Conservation (phyloP, 2,888 invertebrate genomes). For the Antheraea assamensis region DNA sequence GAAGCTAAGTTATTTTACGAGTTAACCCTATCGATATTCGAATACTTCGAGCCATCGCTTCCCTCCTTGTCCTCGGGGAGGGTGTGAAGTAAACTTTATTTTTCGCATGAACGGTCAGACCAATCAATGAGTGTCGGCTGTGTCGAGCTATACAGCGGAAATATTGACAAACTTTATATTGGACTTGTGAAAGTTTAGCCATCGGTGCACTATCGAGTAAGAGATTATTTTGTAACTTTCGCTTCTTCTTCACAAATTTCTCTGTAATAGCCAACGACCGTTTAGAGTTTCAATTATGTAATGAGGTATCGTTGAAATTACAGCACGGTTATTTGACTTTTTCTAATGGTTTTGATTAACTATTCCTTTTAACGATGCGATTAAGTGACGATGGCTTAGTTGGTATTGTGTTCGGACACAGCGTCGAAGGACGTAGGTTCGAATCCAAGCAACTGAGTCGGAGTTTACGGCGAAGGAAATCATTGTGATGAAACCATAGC, state of each 20-base stretch:
- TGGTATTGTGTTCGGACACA: too few species aligned
- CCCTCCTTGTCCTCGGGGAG: slow-evolving; percentile 29
- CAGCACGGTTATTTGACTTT: too few species aligned
- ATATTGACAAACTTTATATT: slow-evolving; percentile 76
- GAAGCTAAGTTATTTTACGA: not conserved
- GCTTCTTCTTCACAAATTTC: not conserved
- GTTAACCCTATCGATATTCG: slow-evolving; percentile 4
- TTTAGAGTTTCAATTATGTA: not conserved
- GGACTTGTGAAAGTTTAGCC: slow-evolving; percentile 42
- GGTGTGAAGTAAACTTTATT: slow-evolving; percentile 61
- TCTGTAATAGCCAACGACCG: not conserved
- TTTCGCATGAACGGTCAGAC: slow-evolving; percentile 59
- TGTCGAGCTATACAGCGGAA: slow-evolving; percentile 60
- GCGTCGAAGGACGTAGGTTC: too few species aligned
- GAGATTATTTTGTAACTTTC: slow-evolving; percentile 25
- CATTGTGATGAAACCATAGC: too few species aligned
- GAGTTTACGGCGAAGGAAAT: too few species aligned
- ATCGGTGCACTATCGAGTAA: slow-evolving; percentile 5
- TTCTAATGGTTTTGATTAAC: too few species aligned
- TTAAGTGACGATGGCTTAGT: too few species aligned
- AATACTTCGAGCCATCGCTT: slow-evolving; percentile 22
- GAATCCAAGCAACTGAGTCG: too few species aligned
- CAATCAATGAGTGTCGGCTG: slow-evolving; percentile 69
- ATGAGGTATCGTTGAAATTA: too few species aligned
- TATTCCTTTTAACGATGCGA: too few species aligned